A percentile compares a stretch with the other conserved stretches of the same genome.
phyloP scores from a whole-genome alignment of 2,113 vertebrate species.

The Hipposideros armiger region DNA sequence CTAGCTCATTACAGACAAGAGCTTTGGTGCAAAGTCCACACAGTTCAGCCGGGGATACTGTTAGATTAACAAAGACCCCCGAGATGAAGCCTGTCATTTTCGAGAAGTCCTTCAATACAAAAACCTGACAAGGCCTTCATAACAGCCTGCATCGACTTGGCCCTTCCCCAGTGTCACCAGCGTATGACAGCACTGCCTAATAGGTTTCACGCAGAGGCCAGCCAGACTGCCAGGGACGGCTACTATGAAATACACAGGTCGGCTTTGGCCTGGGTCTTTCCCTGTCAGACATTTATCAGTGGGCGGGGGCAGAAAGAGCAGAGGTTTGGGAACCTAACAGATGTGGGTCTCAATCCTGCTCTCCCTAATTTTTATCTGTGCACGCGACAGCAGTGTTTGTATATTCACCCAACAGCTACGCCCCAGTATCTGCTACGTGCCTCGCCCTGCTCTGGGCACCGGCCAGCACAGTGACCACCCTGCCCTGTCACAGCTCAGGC shows the following conservation, averaged over 20 bases:
- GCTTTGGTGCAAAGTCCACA: conserved; percentile 16
- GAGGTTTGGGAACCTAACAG: neutral
- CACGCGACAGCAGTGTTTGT: fast-evolving
- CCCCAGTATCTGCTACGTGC: neutral
- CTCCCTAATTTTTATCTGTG: neutral
- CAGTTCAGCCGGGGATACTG: neutral
- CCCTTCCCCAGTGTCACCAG: neutral
- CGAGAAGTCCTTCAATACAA: conserved; percentile 43
- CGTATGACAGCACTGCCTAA: neutral
- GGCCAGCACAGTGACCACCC: too few species aligned
- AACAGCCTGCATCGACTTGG: neutral
- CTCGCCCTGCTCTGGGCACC: neutral
- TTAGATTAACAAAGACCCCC: conserved; percentile 58
- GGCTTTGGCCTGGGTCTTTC: neutral
- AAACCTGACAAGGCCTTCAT: conserved; percentile 35
- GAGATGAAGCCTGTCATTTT: conserved; percentile 59
- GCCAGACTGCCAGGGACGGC: neutral
- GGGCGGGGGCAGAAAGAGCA: neutral
- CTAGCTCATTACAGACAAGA: neutral
- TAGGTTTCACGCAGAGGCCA: neutral
- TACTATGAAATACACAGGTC: neutral
- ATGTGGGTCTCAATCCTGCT: neutral
- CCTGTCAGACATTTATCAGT: neutral
- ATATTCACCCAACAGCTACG: neutral
- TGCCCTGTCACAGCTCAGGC: neutral